These are phyloP conservation scores for Trachelus tabidus DNA, from an alignment of 2,888 invertebrate genomes.

Conservation along the genomic window DNA sequence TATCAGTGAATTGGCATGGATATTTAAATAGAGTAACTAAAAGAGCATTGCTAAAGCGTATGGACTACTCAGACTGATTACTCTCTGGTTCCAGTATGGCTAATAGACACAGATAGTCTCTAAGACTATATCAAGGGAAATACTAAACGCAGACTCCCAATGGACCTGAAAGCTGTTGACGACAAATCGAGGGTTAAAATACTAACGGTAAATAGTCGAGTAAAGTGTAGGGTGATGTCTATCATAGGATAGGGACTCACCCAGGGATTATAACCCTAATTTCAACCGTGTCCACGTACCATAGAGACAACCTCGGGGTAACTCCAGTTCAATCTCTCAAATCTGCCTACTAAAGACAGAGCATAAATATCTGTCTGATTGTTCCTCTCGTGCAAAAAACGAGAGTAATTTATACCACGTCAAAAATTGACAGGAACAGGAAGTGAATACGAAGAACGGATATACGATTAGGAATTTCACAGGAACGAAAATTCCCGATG, in stretches of 20 bases:
- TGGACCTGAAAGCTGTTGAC: slow-evolving; percentile 63
- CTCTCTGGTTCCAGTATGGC: not conserved
- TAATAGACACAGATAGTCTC: not conserved
- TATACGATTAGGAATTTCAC: not conserved
- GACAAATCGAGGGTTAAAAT: slow-evolving; percentile 67
- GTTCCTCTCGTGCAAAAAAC: not conserved
- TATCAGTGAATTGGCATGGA: not conserved
- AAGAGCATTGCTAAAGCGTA: not conserved
- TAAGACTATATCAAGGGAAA: not conserved
- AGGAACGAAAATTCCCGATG: not conserved
- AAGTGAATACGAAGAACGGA: not conserved
- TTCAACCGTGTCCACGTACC: slow-evolving; percentile 36
- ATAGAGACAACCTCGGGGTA: not conserved
- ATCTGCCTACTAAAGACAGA: not conserved
- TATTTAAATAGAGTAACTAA: not conserved
- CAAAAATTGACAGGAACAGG: not conserved
- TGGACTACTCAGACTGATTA: not conserved
- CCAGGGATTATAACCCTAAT: slow-evolving; percentile 65
- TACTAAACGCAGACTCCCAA: slow-evolving; percentile 47
- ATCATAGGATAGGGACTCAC: slow-evolving; percentile 46
- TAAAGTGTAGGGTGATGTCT: slow-evolving; percentile 44
- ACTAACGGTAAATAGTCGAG: slow-evolving; percentile 62
- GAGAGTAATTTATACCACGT: not conserved
- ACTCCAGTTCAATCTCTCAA: not conserved
- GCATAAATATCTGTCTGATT: not conserved